phyloP scores from a whole-genome alignment of 2,797 vertebrate species.

The Hirundo rustica region DNA sequence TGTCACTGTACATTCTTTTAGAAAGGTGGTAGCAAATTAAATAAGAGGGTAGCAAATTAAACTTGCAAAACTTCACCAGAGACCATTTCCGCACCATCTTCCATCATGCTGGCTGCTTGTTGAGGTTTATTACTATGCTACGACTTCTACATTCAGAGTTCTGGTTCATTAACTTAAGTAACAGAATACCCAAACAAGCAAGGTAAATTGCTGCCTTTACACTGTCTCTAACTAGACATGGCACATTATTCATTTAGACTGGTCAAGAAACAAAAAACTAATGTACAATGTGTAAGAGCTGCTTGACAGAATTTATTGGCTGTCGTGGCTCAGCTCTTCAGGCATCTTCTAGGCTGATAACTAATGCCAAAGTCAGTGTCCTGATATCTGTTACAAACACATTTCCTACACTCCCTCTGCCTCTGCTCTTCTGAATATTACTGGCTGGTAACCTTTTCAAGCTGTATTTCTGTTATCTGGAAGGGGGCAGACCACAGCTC shows the following conservation, averaged over 20 bases:
- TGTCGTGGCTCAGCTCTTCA: constrained; percentile 36
- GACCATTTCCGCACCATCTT: background rate
- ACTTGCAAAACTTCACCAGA: background rate
- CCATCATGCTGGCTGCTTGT: background rate
- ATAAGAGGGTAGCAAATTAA: constrained; percentile 11
- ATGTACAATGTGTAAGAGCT: constrained; percentile 1
- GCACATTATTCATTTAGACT: constrained; percentile 43
- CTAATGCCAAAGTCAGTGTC: constrained; percentile 53
- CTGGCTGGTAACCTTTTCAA: constrained; percentile 64
- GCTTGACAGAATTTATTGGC: constrained; percentile 51
- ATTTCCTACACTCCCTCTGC: constrained; percentile 44
- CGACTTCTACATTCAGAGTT: constrained; percentile 10
- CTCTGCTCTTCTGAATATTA: constrained; percentile 34
- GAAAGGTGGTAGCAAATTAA: background rate
- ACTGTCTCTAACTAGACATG: constrained; percentile 2
- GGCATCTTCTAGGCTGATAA: constrained; percentile 34
- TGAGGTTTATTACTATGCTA: constrained; percentile 28
- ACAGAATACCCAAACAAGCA: constrained; percentile 28
- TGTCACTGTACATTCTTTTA: background rate
- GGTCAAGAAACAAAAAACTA: background rate
- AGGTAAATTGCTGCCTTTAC: constrained; percentile 54
- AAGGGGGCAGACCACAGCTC: constrained; percentile 29
- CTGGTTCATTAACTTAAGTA: constrained; percentile 51
- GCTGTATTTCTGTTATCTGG: constrained; percentile 47
- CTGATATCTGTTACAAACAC: constrained; percentile 56